Evolutionary conservation across 2,888 invertebrate species (phyloP).

Genomic region (Eupithecia subumbrata): DNA sequence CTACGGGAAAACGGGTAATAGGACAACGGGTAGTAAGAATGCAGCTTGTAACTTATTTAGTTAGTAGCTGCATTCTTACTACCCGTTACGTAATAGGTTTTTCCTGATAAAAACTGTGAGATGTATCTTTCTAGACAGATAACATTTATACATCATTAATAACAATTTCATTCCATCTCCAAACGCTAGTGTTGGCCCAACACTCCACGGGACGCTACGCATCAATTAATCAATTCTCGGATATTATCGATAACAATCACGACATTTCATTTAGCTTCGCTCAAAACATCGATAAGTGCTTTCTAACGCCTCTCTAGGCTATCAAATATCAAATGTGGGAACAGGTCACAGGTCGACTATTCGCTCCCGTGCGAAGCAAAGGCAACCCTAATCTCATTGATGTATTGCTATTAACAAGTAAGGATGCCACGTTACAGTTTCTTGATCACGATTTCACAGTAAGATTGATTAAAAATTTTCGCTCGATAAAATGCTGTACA

Average conservation of each 20-base stretch:
- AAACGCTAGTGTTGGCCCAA: constrained; percentile 34
- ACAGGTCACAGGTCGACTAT: constrained; percentile 70
- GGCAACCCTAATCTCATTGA: constrained; percentile 56
- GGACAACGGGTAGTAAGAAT: too few relatives aligned
- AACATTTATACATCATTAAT: neutral
- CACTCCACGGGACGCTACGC: constrained; percentile 44
- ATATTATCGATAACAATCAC: constrained; percentile 71
- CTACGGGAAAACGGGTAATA: too few relatives aligned
- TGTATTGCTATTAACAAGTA: constrained; percentile 51
- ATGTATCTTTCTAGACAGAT: too few relatives aligned
- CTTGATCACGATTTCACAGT: constrained; percentile 34
- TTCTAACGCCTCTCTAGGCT: constrained; percentile 67
- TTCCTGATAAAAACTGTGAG: too few relatives aligned
- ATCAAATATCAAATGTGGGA: constrained; percentile 71
- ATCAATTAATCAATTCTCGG: constrained; percentile 66
- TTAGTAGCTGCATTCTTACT: too few relatives aligned
- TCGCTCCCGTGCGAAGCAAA: constrained; percentile 61
- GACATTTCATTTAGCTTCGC: constrained; percentile 63
- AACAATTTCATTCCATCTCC: constrained; percentile 16
- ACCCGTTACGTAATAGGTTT: too few relatives aligned
- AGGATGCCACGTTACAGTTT: constrained; percentile 43
- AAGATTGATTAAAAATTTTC: constrained; percentile 28
- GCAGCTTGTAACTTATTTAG: too few relatives aligned
- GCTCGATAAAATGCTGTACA: constrained; percentile 32
- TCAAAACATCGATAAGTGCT: constrained; percentile 61